Conservation (phyloP, 1,140 invertebrate genomes). For the Lanistes nyassanus region DNA sequence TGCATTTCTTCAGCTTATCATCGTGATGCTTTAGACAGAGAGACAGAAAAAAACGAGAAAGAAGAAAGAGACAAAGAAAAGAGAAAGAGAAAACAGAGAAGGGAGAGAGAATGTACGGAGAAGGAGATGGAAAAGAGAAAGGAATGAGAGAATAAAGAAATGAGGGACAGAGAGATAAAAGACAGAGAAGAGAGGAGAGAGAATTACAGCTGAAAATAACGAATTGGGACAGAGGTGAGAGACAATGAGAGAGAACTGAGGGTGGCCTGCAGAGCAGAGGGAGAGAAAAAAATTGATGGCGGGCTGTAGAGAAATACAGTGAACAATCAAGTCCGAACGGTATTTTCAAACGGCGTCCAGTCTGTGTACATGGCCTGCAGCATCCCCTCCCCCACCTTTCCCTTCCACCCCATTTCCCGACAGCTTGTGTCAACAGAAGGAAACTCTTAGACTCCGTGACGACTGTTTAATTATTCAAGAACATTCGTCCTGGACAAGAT, state of each 20-base stretch:
- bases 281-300: conserved; percentile 2
- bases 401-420: no score
- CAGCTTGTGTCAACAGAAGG: no score
- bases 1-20: not conserved
- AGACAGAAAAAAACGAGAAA: conserved; percentile 2
- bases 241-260: no score
- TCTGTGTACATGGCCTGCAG: no score
- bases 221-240: not conserved
- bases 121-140: conserved; percentile 3
- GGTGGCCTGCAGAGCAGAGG: not conserved
- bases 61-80: conserved; percentile 1
- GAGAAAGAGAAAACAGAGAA: conserved; percentile 3
- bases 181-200: conserved; percentile 6
- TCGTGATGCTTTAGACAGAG: not conserved
- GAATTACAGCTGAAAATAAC: not conserved
- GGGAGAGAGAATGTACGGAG: conserved; percentile 5
- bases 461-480: no score
- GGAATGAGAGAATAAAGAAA: not conserved
- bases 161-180: not conserved
- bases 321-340: no score
- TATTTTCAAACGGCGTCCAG: no score
- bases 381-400: no score
- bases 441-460: no score
- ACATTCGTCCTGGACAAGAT: no score
- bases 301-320: not conserved